Base-by-base conservation (phyloP, 2,113 vertebrate species). In the Limanda limanda region DNA sequence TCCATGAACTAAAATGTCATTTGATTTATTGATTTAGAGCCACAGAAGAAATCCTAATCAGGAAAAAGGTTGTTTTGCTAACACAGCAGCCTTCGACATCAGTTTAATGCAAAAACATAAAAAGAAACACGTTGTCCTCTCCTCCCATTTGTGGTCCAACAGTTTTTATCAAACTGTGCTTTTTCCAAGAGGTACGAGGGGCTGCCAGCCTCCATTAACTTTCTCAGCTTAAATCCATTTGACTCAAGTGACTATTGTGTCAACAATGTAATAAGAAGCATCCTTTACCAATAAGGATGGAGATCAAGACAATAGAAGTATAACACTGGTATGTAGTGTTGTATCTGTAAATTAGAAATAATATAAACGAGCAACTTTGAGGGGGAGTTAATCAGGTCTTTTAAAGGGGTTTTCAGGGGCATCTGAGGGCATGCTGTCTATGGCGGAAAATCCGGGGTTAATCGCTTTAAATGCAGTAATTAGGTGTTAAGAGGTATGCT, bases 381-480 rank as follows among this genome's bases (percentile, higher is more conserved):
- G 21, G 20, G 40, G 62, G 54, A 47, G 55, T 77, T 79, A 86
- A 67, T 45, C 62, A 69, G 68, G 85, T 76, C 71, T 64, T 79
- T 73, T 88, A 87, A 79, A 68, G 20, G 64, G 14, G 66, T 91
- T 84, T 86, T 77, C 4, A 27, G 67, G 81, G 77, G 54, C 82
- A 74, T 76, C 64, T 84, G 69, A 86, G 89, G 72, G 63, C 89
- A 90, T 80, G 82, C 83, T 85, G 91, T 88, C 86, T 85, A 57
- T 91, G 85, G 71, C 84, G 82, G 85, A 91, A 67, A 91, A 91
- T 86, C 87, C 65, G 25, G 73, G 89, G 88, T 92, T 93, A 93
- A 93, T 93, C 89, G 86, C 87, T 91, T 92, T 93, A 88, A 92
- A 93, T 89, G 86, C 83, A 88, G 90, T 91, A 89, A 92, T 93